phyloP scores from a whole-genome alignment of 1,140 invertebrate species.

The Nasonia vitripennis region DNA sequence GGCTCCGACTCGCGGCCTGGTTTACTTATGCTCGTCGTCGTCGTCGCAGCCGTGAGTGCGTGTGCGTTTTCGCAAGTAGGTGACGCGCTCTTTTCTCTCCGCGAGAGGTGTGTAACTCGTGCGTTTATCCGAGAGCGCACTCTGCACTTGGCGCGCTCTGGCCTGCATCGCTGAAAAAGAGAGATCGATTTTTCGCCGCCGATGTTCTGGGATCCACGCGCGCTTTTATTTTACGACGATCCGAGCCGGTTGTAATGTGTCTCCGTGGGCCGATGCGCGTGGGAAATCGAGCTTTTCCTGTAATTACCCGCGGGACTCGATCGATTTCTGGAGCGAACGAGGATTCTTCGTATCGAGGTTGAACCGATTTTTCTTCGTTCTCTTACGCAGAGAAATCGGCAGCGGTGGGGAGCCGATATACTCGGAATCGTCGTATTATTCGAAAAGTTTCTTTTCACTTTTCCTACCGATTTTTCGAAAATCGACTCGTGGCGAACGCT shows the following conservation, averaged over 20 bases:
- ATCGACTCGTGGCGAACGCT: constrained; percentile 8
- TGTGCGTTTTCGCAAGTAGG: constrained; percentile 46
- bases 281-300: constrained; percentile 11
- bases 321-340: not conserved
- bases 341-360: no score
- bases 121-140: not conserved
- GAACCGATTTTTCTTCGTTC: no score
- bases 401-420: no score
- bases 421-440: no score
- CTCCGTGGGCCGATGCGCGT: not conserved
- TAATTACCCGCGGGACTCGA: not conserved
- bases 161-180: constrained; percentile 45
- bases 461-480: not conserved
- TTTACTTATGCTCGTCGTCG: constrained; percentile 67
- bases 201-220: not conserved
- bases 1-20: constrained; percentile 67
- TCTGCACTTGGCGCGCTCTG: constrained; percentile 20
- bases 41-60: not conserved
- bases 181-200: constrained; percentile 47
- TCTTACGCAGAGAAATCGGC: no score
- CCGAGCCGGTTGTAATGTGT: no score
- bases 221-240: not conserved
- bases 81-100: constrained; percentile 36
- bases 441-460: not conserved
- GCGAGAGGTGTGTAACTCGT: constrained; percentile 5